Evolutionary conservation across 2,797 vertebrate species (phyloP), one percentile per base, ranked within the genome.

Genomic region (Girardinus metallicus): DNA sequence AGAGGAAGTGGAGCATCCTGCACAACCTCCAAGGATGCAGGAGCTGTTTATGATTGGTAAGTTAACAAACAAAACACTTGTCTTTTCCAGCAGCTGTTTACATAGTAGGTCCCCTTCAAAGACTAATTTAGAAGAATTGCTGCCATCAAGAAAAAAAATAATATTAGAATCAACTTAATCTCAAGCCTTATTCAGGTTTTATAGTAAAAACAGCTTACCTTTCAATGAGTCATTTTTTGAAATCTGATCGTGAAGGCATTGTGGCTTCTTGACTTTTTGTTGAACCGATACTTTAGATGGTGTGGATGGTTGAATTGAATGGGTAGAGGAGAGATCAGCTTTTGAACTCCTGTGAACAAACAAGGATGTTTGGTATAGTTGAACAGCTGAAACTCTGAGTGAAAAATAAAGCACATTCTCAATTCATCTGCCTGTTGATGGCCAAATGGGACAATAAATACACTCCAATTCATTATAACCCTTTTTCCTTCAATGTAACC

Each of bases 351-450:
- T 75, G 72, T 26, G 4, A 1, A 13, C 75, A 21, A 72, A 79
- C 66, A 80, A 13, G 11, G 31, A 21, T 39, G 73, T 80, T 76
- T 86, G 70, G 36, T 72, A 64, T 1, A 44, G 43, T 29, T 78
- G 83, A 83, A 76, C 26, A 53, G 70, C 36, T 26, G 76, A 21
- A 23, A 66, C 23, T 64, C 93, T 92, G 80, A 47, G 75, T 53
- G 55, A 29, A 34, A 43, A 89, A 90, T 0, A 64, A 10, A 75
- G 9, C 10, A 39, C 10, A 55, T 71, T 70, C n/a, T 76, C 9
- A 80, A 31, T 57, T 49, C 1, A 9, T 41, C 11, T 13, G 12
- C 21, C 5, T 43, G 1, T 1, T 71, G 12, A 70, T 73, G 31
- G 13, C 39, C 36, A 51, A n/a, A 36, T 66, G 8, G 0, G 23